Conservation (phyloP, 2,888 invertebrate genomes). For the Coelinius sp. region DNA sequence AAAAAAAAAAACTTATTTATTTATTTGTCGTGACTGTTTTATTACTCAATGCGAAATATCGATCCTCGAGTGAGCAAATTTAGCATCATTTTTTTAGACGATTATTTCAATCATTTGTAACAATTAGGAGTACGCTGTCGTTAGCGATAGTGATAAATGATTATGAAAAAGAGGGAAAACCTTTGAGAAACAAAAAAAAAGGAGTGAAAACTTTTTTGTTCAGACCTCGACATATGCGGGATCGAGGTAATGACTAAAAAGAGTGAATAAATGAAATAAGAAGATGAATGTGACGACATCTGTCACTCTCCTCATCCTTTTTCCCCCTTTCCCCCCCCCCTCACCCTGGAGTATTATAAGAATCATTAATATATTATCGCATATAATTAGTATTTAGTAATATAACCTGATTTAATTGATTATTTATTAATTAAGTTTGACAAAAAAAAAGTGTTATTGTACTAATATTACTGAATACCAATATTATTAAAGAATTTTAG, state of each 20-base stretch:
- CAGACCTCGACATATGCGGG: neutral
- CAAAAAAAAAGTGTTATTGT: slow-evolving; percentile 62
- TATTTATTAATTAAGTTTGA: slow-evolving; percentile 70
- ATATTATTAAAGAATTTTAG: slow-evolving; percentile 53
- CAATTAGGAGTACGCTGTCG: slow-evolving; percentile 44
- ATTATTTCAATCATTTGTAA: slow-evolving; percentile 51
- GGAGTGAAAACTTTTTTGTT: slow-evolving; percentile 6
- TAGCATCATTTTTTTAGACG: slow-evolving; percentile 53
- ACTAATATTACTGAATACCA: slow-evolving; percentile 57
- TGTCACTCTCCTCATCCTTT: slow-evolving; percentile 46
- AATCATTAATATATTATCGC: slow-evolving; percentile 71
- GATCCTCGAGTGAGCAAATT: slow-evolving; percentile 48
- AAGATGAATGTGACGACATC: slow-evolving; percentile 19
- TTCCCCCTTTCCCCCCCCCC: slow-evolving; percentile 42
- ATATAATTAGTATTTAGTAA: slow-evolving; percentile 69
- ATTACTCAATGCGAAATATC: slow-evolving; percentile 38
- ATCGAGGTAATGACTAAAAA: slow-evolving; percentile 14
- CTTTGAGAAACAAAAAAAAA: slow-evolving; percentile 44
- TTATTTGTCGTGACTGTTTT: slow-evolving; percentile 42
- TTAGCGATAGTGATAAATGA: slow-evolving; percentile 47
- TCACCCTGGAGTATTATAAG: slow-evolving; percentile 68
- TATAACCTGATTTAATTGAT: slow-evolving; percentile 70
- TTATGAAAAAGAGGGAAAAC: slow-evolving; percentile 43
- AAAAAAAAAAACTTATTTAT: slow-evolving; percentile 42
- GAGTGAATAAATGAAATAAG: slow-evolving; percentile 29